Evolutionary conservation across 2,888 invertebrate species (phyloP).

Genomic region (Drosophila lutescens): DNA sequence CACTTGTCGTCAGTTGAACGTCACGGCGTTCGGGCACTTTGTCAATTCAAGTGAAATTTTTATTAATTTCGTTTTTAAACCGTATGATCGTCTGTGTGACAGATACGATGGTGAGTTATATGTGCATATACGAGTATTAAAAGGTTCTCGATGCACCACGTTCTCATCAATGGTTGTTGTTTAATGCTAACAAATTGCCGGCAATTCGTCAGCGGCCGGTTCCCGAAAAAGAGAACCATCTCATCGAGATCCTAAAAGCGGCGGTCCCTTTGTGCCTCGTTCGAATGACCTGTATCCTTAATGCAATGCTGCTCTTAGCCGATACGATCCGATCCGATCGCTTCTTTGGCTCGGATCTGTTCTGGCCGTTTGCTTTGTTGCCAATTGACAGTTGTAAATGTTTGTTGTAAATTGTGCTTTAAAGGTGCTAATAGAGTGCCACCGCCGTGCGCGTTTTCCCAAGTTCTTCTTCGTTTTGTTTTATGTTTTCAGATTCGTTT

Average conservation of each 20-base stretch:
- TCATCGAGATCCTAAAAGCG: constrained; percentile 43
- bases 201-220: constrained; percentile 64
- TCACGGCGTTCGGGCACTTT: constrained; percentile 80
- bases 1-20: constrained; percentile 80
- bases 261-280: constrained; percentile 65
- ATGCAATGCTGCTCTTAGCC: constrained; percentile 46
- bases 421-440: constrained; percentile 81
- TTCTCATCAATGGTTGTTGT: constrained; percentile 67
- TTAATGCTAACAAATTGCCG: constrained; percentile 77
- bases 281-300: constrained; percentile 74
- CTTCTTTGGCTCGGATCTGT: constrained; percentile 10
- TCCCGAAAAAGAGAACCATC: constrained; percentile 14
- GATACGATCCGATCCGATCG: constrained; percentile 3
- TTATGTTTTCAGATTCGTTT: constrained; percentile 26
- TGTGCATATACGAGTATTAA: constrained; percentile 15
- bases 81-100: constrained; percentile 31
- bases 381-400: constrained; percentile 82
- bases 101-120: constrained; percentile 10
- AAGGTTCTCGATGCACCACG: constrained; percentile 34
- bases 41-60: constrained; percentile 82
- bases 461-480: constrained; percentile 47
- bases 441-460: constrained; percentile 76
- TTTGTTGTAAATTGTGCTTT: constrained; percentile 80
- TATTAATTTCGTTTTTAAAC: constrained; percentile 79
- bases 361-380: constrained; percentile 66